Percentiles rank a stretch among this genome's conserved stretches.
phyloP scores from a whole-genome alignment of 2,113 vertebrate genomes.

The Monopterus albus region DNA sequence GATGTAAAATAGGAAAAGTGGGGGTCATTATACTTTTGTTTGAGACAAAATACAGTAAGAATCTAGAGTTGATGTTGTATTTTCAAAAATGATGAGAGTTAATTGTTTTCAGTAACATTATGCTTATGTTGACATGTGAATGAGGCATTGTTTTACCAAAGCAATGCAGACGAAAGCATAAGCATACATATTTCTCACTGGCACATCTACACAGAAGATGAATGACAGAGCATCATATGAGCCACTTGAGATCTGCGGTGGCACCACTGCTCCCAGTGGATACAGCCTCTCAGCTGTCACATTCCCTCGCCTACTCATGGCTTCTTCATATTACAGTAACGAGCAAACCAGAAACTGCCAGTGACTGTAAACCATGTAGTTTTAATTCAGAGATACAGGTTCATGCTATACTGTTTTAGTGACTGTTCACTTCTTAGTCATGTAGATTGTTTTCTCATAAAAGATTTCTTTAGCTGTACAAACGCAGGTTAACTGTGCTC shows the following conservation, averaged over 20 bases:
- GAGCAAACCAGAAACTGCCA: background rate
- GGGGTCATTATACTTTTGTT: too few relatives aligned
- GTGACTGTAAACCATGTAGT: background rate
- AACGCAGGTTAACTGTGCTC: background rate
- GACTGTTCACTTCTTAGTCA: background rate
- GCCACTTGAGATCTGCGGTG: background rate
- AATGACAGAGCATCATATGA: background rate
- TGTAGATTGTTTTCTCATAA: background rate
- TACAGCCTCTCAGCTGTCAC: background rate
- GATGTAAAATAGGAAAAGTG: too few relatives aligned
- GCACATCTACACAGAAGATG: background rate
- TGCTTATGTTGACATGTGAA: background rate
- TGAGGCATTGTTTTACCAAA: background rate
- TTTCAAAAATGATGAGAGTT: slow-evolving; percentile 13
- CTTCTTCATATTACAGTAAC: background rate
- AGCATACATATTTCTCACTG: too few relatives aligned
- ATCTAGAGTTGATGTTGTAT: background rate
- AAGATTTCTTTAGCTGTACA: background rate
- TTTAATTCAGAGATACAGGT: background rate
- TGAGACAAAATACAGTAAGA: background rate
- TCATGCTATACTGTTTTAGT: background rate
- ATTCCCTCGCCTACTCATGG: background rate
- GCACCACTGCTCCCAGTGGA: background rate
- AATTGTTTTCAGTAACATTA: background rate
- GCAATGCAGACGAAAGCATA: background rate